Percentiles rank a stretch among this genome's conserved stretches.
These are phyloP conservation scores for Hemiprocne comata DNA, from an alignment of 2,113 vertebrate species.

Conservation along the genomic window DNA sequence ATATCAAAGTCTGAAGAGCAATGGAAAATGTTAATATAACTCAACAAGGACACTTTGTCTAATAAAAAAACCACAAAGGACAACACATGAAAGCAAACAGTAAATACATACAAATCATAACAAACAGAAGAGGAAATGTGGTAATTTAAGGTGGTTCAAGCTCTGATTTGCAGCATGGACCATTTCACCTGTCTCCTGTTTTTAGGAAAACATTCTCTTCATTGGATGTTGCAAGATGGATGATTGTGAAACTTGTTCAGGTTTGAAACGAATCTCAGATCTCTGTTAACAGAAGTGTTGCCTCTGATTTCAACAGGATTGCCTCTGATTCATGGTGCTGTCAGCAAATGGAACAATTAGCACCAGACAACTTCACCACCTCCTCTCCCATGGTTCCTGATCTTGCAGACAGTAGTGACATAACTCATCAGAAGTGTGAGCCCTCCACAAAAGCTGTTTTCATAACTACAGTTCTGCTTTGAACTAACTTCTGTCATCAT, in stretches of 20 bases:
- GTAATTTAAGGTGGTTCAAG: not conserved
- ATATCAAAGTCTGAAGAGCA: conserved; percentile 25
- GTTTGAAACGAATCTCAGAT: not conserved
- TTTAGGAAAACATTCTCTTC: not conserved
- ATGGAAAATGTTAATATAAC: conserved; percentile 15
- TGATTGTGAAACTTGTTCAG: not conserved
- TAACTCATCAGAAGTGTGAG: not conserved
- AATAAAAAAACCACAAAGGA: not conserved
- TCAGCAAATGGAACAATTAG: conserved; percentile 44
- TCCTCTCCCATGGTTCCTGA: not conserved
- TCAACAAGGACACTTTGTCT: not conserved
- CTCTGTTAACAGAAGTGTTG: not conserved
- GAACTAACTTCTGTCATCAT: conserved; percentile 39
- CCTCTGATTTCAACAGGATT: not conserved
- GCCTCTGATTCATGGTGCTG: conserved; percentile 12
- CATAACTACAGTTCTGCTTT: conserved; percentile 29
- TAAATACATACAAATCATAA: not conserved
- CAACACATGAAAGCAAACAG: conserved; percentile 9
- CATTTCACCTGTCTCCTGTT: not conserved
- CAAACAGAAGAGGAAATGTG: not conserved
- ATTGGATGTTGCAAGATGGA: not conserved
- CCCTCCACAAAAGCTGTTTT: conserved; percentile 40
- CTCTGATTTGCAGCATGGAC: not conserved
- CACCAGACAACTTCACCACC: conserved; percentile 37
- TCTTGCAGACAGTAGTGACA: conserved; percentile 46